phyloP scores from a whole-genome alignment of 2,797 vertebrate species.

The Babyrousa celebensis region DNA sequence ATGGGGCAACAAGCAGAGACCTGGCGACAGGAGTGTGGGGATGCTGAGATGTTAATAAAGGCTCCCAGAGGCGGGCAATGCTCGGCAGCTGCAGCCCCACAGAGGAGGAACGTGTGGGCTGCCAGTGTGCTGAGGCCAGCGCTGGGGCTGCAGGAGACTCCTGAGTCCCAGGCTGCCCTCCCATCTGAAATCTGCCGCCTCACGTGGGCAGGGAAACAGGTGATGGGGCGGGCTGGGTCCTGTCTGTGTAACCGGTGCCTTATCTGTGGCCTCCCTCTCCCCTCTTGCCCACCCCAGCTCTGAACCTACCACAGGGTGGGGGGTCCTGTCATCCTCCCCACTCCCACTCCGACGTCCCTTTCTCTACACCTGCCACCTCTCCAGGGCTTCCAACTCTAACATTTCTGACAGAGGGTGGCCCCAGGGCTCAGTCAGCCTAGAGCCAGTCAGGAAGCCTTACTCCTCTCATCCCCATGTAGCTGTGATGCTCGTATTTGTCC shows the following conservation, averaged over 20 bases:
- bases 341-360: not conserved
- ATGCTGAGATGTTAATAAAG: slow-evolving; percentile 6
- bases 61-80: not conserved
- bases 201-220: not conserved
- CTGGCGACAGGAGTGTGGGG: not conserved
- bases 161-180: not conserved
- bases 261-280: not conserved
- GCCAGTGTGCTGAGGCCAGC: not conserved
- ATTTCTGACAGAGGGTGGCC: not conserved
- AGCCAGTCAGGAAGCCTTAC: slow-evolving; percentile 90
- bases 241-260: not conserved
- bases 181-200: not conserved
- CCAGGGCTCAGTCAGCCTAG: not conserved
- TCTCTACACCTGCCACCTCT: slow-evolving; percentile 20
- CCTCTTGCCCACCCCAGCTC: not conserved
- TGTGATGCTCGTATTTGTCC: slow-evolving; percentile 97
- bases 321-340: not conserved
- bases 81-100: not conserved
- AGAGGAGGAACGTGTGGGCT: not conserved
- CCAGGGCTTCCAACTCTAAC: slow-evolving; percentile 18
- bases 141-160: not conserved
- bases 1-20: not conserved
- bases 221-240: not conserved
- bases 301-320: not conserved
- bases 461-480: slow-evolving; percentile 98